phyloP scores from a whole-genome alignment of 2,113 vertebrate genomes.

The Aythya baeri region DNA sequence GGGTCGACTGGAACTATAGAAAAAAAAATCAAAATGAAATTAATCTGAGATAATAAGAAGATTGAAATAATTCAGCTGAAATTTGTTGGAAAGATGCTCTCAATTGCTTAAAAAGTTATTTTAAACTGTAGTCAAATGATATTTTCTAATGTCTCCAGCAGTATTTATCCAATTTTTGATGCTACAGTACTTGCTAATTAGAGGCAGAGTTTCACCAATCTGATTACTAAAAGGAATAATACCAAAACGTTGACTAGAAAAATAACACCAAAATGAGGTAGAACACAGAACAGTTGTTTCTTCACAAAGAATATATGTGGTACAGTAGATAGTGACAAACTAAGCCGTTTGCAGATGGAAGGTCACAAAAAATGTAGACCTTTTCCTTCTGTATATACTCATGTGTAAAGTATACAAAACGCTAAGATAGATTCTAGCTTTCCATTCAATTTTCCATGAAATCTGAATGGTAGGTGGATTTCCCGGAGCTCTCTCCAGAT shows the following conservation, averaged over 20 bases:
- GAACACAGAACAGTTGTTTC: background rate
- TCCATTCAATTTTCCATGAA: background rate
- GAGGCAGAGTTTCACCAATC: background rate
- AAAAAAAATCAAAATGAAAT: background rate
- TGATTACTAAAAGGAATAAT: background rate
- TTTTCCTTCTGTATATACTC: background rate
- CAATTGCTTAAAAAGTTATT: background rate
- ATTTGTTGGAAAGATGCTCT: background rate
- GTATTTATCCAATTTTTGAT: background rate
- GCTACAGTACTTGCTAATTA: background rate
- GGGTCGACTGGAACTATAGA: slow-evolving; percentile 93
- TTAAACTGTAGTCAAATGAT: background rate
- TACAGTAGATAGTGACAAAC: background rate
- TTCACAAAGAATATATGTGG: background rate
- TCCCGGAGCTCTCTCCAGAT: background rate
- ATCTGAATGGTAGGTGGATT: background rate
- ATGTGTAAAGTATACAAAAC: background rate
- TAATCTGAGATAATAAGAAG: background rate
- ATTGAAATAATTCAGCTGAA: fast-evolving
- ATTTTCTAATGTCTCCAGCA: background rate
- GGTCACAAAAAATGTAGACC: background rate
- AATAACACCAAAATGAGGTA: background rate
- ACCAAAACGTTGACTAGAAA: background rate
- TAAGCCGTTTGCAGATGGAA: background rate
- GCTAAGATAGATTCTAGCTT: background rate